A percentile compares a stretch with the other conserved stretches of the same genome.
Evolutionary conservation across 30 jellyfish, hydroid and myxozoan species (phyloP).

Genomic region (Clytia hemisphaerica): DNA sequence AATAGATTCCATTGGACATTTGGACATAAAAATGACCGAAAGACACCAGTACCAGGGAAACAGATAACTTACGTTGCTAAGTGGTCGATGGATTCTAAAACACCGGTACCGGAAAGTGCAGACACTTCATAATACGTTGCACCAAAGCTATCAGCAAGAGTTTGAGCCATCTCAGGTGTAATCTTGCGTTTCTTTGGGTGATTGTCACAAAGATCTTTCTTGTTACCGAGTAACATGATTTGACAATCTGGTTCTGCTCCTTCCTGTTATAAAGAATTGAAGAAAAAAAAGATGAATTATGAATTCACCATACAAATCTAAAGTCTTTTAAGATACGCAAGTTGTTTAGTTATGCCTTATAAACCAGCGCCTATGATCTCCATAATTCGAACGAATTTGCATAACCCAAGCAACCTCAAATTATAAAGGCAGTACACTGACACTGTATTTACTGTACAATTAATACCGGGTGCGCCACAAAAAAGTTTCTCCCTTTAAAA

Average conservation of each 20-base stretch:
- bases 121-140: conserved; percentile 46
- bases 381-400: too few relatives aligned
- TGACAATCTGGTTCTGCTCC: conserved; percentile 90
- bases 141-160: too few relatives aligned
- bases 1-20: too few relatives aligned
- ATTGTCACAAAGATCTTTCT: conserved; percentile 55
- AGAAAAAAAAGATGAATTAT: background rate
- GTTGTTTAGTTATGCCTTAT: background rate
- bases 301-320: background rate
- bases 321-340: background rate
- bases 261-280: conserved; percentile 35
- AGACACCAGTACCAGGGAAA: too few relatives aligned
- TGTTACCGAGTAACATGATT: conserved; percentile 80
- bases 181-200: conserved; percentile 48
- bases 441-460: too few relatives aligned
- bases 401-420: too few relatives aligned
- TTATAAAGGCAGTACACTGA: too few relatives aligned
- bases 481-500: too few relatives aligned
- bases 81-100: conserved; percentile 43
- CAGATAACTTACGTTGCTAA: conserved; percentile 54
- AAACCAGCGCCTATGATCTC: background rate
- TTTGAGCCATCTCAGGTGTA: conserved; percentile 16
- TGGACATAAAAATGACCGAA: too few relatives aligned
- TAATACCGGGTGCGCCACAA: too few relatives aligned
- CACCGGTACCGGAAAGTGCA: conserved; percentile 55